Evolutionary conservation across 1,140 invertebrate species (phyloP).

Genomic region (Microplitis mediator): DNA sequence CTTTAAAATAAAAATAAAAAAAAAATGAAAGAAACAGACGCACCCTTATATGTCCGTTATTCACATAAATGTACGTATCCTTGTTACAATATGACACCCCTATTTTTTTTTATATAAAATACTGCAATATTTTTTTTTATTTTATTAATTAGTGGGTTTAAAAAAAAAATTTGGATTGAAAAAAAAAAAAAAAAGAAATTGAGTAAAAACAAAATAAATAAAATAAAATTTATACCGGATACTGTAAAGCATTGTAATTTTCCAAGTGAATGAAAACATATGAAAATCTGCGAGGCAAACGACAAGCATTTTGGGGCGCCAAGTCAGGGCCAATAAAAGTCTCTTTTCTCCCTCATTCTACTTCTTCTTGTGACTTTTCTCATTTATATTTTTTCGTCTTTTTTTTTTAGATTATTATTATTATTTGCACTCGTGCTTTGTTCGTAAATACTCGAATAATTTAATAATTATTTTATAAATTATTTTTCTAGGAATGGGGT

Average conservation of each 20-base stretch:
- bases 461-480: background rate
- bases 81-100: background rate
- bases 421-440: too few species aligned
- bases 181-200: background rate
- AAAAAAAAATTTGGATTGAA: background rate
- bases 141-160: background rate
- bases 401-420: constrained; percentile 11
- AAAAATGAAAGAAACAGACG: too few species aligned
- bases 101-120: too few species aligned
- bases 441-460: background rate
- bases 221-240: constrained; percentile 24
- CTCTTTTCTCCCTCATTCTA: constrained; percentile 44
- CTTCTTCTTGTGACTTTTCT: constrained; percentile 21
- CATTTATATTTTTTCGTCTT: background rate
- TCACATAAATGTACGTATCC: background rate
- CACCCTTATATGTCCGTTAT: background rate
- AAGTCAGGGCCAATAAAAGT: constrained; percentile 62
- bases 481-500: too few species aligned
- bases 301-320: constrained; percentile 56
- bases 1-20: too few species aligned
- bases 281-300: constrained; percentile 62
- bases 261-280: constrained; percentile 61
- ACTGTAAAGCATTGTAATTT: constrained; percentile 55
- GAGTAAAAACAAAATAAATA: background rate
- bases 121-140: too few species aligned